phyloP scores from a whole-genome alignment of 2,888 invertebrate genomes.

The Anthoptus insignis region DNA sequence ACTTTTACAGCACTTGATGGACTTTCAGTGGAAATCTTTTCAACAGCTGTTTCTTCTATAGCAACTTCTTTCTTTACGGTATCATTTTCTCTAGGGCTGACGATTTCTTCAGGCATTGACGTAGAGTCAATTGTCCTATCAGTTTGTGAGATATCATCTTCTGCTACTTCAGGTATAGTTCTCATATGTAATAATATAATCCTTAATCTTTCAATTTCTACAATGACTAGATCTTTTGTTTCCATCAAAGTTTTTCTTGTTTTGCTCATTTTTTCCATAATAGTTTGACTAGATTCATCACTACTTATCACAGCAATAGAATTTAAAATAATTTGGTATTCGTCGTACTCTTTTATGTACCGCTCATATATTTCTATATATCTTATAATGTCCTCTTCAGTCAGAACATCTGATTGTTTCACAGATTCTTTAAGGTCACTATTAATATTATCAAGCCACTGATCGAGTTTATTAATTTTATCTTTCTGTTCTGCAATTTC shows the following conservation, averaged over 20 bases:
- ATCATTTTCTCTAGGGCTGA: slow-evolving; percentile 67
- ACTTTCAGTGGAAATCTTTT: slow-evolving; percentile 45
- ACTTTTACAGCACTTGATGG: slow-evolving; percentile 29
- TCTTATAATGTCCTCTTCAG: slow-evolving; percentile 74
- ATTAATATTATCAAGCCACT: slow-evolving; percentile 82
- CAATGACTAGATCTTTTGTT: slow-evolving; percentile 87
- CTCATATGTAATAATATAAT: slow-evolving; percentile 76
- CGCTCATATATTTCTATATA: slow-evolving; percentile 82
- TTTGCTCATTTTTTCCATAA: slow-evolving; percentile 85
- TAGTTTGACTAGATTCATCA: slow-evolving; percentile 82
- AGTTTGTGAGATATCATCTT: slow-evolving; percentile 84
- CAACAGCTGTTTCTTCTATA: slow-evolving; percentile 49
- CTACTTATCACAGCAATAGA: slow-evolving; percentile 77
- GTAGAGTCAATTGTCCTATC: slow-evolving; percentile 90
- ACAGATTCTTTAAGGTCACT: slow-evolving; percentile 79
- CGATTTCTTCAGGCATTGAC: slow-evolving; percentile 91
- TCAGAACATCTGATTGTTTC: slow-evolving; percentile 66
- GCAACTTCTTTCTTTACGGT: slow-evolving; percentile 52
- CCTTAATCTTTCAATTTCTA: slow-evolving; percentile 86
- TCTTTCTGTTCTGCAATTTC: slow-evolving; percentile 75
- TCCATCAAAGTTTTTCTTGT: slow-evolving; percentile 87
- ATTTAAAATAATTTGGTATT: slow-evolving; percentile 76
- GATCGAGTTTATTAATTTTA: slow-evolving; percentile 77
- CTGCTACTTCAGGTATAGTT: slow-evolving; percentile 69
- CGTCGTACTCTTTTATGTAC: slow-evolving; percentile 79